A percentile compares a stretch with the other conserved stretches of the same genome.
These are phyloP conservation scores for Casuarius casuarius DNA, from an alignment of 2,113 vertebrate genomes.

Conservation along the genomic window DNA sequence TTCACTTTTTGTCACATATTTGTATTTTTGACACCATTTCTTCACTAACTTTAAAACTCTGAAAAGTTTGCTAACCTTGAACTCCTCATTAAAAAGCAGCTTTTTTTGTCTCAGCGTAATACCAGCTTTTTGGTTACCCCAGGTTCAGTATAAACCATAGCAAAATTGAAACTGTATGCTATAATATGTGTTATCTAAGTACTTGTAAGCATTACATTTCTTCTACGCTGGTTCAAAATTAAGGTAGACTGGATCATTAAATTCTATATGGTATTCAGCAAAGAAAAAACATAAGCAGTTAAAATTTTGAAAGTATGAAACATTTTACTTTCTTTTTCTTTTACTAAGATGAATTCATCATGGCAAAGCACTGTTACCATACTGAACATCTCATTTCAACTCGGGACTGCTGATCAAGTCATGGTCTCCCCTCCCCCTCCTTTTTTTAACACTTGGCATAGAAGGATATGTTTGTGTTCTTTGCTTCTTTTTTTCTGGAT, in stretches of 20 bases:
- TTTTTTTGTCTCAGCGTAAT: not conserved
- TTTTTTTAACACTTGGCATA: conserved; percentile 60
- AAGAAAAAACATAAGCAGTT: not conserved
- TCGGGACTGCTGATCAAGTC: not conserved
- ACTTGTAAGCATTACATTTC: not conserved
- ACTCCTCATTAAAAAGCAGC: not conserved
- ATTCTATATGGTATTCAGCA: not conserved
- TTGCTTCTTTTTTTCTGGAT: conserved; percentile 55
- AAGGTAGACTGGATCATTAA: not conserved
- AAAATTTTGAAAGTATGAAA: not conserved
- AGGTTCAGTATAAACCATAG: not conserved
- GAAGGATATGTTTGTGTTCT: conserved; percentile 63
- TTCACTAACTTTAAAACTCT: not conserved
- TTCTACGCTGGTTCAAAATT: not conserved
- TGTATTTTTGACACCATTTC: not conserved
- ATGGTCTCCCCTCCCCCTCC: conserved; percentile 5
- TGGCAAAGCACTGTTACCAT: not conserved
- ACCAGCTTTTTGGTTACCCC: not conserved
- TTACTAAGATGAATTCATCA: not conserved
- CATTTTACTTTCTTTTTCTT: not conserved
- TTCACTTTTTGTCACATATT: not conserved
- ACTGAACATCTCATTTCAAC: not conserved
- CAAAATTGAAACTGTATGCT: not conserved
- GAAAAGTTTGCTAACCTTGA: not conserved
- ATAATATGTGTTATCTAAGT: not conserved